phyloP scores from a whole-genome alignment of 2,113 vertebrate species.

The Sula dactylatra region DNA sequence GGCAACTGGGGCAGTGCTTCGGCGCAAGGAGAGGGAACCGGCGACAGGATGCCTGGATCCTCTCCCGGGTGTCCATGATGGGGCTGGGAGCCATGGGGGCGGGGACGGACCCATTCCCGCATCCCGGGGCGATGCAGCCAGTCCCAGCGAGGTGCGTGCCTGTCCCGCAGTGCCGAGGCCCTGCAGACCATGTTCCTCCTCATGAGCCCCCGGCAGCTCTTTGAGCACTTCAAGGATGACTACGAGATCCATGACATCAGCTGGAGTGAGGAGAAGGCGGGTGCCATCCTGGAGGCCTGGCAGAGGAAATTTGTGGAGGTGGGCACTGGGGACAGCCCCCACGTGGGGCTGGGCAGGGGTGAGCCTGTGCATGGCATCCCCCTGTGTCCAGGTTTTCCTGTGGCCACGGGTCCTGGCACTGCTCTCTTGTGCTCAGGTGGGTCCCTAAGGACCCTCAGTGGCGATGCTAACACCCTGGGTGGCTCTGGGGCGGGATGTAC shows the following conservation, averaged over 20 bases:
- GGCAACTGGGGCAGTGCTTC: not conserved
- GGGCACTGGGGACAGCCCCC: fast-evolving
- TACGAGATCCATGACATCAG: slow-evolving; percentile 98
- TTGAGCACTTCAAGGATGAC: slow-evolving; percentile 96
- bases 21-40: not conserved
- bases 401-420: not conserved
- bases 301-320: slow-evolving; percentile 98
- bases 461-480: not conserved
- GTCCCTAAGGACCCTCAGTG: not conserved
- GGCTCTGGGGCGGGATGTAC: not conserved
- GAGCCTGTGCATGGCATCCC: not conserved
- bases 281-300: slow-evolving; percentile 93
- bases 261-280: slow-evolving; percentile 95
- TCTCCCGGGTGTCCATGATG: not conserved
- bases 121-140: not conserved
- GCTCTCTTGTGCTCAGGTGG: not conserved
- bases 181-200: slow-evolving; percentile 97
- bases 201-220: slow-evolving; percentile 97
- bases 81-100: not conserved
- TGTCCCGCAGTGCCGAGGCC: slow-evolving; percentile 87
- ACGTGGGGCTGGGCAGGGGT: not conserved
- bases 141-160: not conserved
- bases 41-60: not conserved
- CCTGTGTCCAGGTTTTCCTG: not conserved
- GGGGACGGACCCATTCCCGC: not conserved